These are phyloP conservation scores for Silurus meridionalis DNA, from an alignment of 2,113 vertebrate species.

Conservation along the genomic window DNA sequence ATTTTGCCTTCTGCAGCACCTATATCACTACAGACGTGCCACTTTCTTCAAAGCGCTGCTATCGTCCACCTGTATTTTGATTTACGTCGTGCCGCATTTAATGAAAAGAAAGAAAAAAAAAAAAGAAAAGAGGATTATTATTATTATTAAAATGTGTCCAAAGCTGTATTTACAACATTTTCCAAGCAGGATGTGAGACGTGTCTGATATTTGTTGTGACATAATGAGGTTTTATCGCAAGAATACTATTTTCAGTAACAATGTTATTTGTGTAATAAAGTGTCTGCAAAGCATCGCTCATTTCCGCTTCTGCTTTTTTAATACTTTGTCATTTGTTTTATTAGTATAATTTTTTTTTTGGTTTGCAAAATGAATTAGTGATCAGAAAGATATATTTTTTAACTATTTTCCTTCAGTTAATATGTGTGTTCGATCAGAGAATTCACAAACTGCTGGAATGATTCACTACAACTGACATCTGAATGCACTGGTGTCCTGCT, in stretches of 20 bases:
- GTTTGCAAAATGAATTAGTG: not conserved
- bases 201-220: constrained; percentile 89
- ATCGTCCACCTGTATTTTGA: constrained; percentile 84
- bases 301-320: not conserved
- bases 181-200: constrained; percentile 76
- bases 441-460: too few relatives aligned
- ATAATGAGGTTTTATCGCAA: constrained; percentile 92
- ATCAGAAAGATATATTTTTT: too few relatives aligned
- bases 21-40: constrained; percentile 77
- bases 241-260: constrained; percentile 99
- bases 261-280: constrained; percentile 99
- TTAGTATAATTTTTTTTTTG: not conserved
- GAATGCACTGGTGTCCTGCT: too few relatives aligned
- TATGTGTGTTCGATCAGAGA: too few relatives aligned
- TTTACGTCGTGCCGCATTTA: constrained; percentile 80
- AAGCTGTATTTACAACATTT: constrained; percentile 73
- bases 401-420: too few relatives aligned
- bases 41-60: constrained; percentile 82
- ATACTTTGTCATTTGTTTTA: not conserved
- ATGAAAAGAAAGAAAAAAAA: constrained; percentile 56
- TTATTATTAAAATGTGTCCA: constrained; percentile 73
- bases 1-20: constrained; percentile 81
- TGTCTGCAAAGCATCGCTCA: constrained; percentile 89
- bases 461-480: too few relatives aligned
- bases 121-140: constrained; percentile 55